Evolutionary conservation across 2,113 vertebrate species (phyloP).

Genomic region (Petaurus breviceps): DNA sequence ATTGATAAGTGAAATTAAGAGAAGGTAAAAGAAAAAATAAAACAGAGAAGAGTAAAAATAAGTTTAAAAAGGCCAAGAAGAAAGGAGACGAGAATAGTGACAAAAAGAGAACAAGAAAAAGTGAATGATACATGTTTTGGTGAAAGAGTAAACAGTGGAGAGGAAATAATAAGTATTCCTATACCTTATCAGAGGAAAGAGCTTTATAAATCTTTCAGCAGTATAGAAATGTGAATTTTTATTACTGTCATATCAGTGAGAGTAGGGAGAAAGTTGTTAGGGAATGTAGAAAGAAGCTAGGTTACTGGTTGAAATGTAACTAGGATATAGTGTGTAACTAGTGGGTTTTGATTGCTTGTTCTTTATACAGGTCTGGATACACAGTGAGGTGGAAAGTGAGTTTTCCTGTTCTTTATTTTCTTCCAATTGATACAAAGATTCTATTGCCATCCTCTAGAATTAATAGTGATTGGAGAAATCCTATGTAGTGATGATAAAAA

Average conservation of each 20-base stretch:
- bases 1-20: not conserved
- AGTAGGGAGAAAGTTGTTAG: not conserved
- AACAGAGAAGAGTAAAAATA: not conserved
- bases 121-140: not conserved
- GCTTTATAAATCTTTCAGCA: not conserved
- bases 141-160: not conserved
- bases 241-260: not conserved
- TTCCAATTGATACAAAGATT: not conserved
- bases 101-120: not conserved
- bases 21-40: not conserved
- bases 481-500: not conserved
- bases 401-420: not conserved
- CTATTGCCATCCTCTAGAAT: not conserved
- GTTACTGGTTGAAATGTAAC: not conserved
- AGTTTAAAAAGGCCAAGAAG: not conserved
- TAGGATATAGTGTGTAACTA: not conserved
- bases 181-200: not conserved
- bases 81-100: not conserved
- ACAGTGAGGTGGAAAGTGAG: not conserved
- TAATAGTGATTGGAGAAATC: not conserved
- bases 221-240: not conserved
- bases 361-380: not conserved
- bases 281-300: not conserved
- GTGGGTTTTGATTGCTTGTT: not conserved
- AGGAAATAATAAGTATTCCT: not conserved